phyloP scores from a whole-genome alignment of 2,113 vertebrate genomes.

The Amphiprion percula region DNA sequence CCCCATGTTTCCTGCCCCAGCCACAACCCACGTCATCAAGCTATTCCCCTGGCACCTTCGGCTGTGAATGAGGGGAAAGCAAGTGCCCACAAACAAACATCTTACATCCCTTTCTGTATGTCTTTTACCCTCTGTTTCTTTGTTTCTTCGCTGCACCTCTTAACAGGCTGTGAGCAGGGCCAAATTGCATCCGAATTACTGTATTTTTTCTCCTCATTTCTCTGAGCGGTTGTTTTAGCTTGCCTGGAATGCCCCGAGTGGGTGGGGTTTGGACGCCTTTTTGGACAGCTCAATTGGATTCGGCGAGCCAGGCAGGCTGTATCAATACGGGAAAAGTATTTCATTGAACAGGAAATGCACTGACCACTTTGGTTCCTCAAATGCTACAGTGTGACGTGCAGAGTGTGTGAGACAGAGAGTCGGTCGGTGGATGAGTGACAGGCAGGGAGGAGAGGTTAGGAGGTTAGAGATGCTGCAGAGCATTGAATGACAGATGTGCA shows the following conservation, averaged over 20 bases:
- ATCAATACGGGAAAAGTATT: constrained; percentile 45
- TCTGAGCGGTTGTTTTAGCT: constrained; percentile 39
- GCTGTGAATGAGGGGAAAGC: constrained; percentile 52
- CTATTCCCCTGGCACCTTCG: constrained; percentile 68
- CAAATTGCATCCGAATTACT: constrained; percentile 29
- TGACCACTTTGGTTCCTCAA: constrained; percentile 25
- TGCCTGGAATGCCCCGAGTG: constrained; percentile 38
- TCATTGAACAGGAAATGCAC: constrained; percentile 41
- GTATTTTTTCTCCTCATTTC: constrained; percentile 4
- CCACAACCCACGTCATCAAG: constrained; percentile 82
- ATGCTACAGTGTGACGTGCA: neutral
- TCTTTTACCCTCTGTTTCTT: constrained; percentile 2
- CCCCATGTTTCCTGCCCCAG: constrained; percentile 80
- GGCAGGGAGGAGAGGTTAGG: constrained; percentile 16
- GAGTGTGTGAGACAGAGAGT: neutral
- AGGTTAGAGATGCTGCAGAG: constrained; percentile 46
- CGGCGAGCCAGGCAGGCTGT: constrained; percentile 36
- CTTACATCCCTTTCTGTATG: constrained; percentile 40
- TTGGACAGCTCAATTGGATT: constrained; percentile 31
- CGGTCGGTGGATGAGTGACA: constrained; percentile 47
- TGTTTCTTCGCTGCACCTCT: constrained; percentile 3
- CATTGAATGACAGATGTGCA: constrained; percentile 68
- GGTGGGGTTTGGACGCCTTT: constrained; percentile 39
- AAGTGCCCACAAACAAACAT: constrained; percentile 73
- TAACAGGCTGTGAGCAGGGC: constrained; percentile 12